A percentile compares a stretch with the other conserved stretches of the same genome.
These are phyloP conservation scores for Psilopsiagon aymara DNA, from an alignment of 2,113 vertebrate species.

Conservation along the genomic window DNA sequence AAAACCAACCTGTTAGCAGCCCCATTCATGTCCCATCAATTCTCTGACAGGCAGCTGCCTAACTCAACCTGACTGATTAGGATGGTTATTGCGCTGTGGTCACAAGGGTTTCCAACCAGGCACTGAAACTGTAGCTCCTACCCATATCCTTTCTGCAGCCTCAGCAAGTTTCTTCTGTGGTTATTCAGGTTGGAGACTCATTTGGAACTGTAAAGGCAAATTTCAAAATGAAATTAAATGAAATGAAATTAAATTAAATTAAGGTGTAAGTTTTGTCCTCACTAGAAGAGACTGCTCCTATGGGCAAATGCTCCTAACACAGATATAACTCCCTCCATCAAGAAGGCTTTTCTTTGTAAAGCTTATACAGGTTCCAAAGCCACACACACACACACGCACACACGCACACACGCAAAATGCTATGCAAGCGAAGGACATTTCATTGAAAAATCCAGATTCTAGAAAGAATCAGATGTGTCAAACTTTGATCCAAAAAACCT, in stretches of 20 bases:
- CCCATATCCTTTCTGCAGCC: background rate
- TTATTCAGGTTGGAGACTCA: background rate
- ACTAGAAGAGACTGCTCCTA: background rate
- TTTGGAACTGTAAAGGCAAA: background rate
- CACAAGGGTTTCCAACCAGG: background rate
- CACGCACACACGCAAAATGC: background rate
- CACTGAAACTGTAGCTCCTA: background rate
- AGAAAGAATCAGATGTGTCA: background rate
- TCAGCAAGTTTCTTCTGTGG: background rate
- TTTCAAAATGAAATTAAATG: background rate
- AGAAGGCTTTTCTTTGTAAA: background rate
- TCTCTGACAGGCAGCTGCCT: background rate
- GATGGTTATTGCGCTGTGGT: background rate
- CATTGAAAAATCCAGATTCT: background rate
- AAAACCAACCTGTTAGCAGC: background rate
- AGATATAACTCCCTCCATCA: background rate
- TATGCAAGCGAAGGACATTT: background rate
- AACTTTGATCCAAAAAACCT: background rate
- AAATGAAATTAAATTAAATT: background rate
- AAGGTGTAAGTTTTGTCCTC: background rate
- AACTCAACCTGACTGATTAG: fast-evolving
- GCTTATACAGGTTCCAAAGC: background rate
- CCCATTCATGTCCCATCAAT: background rate
- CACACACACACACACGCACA: background rate
- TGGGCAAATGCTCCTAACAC: fast-evolving